These are phyloP conservation scores for Olivierus martensii DNA, from an alignment of 1,140 invertebrate species.

Conservation along the genomic window DNA sequence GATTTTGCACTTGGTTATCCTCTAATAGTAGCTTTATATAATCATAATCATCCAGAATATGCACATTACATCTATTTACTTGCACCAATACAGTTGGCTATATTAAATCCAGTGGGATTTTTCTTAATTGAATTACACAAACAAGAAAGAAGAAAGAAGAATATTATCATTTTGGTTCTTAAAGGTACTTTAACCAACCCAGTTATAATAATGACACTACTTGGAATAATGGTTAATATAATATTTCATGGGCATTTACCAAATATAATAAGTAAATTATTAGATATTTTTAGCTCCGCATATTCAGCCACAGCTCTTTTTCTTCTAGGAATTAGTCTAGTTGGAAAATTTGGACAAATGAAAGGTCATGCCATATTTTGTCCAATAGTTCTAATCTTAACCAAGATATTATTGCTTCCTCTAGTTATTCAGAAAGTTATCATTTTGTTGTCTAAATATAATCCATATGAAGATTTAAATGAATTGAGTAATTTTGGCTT, in stretches of 20 bases:
- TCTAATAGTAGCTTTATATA: constrained; percentile 40
- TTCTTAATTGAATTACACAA: constrained; percentile 77
- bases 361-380: constrained; percentile 59
- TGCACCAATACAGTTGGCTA: constrained; percentile 83
- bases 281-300: constrained; percentile 61
- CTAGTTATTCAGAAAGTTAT: constrained; percentile 74
- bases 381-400: constrained; percentile 69
- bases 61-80: constrained; percentile 81
- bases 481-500: constrained; percentile 85
- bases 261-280: constrained; percentile 50
- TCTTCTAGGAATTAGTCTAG: constrained; percentile 77
- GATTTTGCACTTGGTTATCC: constrained; percentile 96
- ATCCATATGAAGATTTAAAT: constrained; percentile 50
- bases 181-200: constrained; percentile 53
- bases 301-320: constrained; percentile 86
- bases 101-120: constrained; percentile 87
- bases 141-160: constrained; percentile 29
- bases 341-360: constrained; percentile 68
- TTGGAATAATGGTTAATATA: constrained; percentile 76
- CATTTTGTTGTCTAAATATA: constrained; percentile 51
- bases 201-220: constrained; percentile 76
- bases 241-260: constrained; percentile 64
- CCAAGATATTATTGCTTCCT: constrained; percentile 78
- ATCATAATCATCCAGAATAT: constrained; percentile 68
- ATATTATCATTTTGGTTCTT: not conserved